Conservation (phyloP, 2,888 invertebrate genomes). For the Hirtodrosophila alboralis region DNA sequence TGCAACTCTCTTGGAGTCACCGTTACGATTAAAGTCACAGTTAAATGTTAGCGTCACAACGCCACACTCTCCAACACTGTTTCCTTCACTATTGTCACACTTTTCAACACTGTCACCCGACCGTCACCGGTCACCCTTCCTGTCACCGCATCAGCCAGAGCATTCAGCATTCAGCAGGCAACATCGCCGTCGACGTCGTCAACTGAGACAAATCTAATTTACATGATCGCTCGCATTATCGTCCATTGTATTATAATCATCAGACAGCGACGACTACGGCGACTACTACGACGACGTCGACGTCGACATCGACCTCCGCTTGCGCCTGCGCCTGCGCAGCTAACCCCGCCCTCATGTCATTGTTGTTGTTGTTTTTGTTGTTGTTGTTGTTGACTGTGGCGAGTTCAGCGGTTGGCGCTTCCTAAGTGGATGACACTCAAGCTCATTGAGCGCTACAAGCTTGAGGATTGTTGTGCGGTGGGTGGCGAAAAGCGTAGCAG, state of each 20-base stretch:
- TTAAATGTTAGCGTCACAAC: conserved; percentile 7
- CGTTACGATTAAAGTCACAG: too few species aligned
- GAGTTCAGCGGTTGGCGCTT: conserved; percentile 77
- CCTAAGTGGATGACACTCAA: conserved; percentile 78
- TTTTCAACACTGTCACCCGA: neutral
- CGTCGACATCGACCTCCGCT: conserved; percentile 50
- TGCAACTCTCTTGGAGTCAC: too few species aligned
- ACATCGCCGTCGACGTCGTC: conserved; percentile 33
- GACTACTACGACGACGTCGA: conserved; percentile 11
- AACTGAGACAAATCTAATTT: conserved; percentile 80
- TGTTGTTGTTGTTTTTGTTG: conserved; percentile 22
- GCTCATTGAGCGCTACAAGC: conserved; percentile 67
- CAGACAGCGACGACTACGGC: conserved; percentile 28
- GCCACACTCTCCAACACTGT: too few species aligned
- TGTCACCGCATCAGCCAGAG: too few species aligned
- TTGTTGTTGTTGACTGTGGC: conserved; percentile 42
- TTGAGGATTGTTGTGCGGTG: conserved; percentile 16
- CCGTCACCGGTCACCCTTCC: neutral
- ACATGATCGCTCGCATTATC: conserved; percentile 80
- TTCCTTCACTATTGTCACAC: too few species aligned
- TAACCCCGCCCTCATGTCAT: conserved; percentile 35
- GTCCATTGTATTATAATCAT: conserved; percentile 79
- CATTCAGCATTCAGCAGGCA: neutral
- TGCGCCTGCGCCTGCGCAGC: conserved; percentile 44
- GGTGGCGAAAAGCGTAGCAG: conserved; percentile 5